Base-by-base conservation (phyloP, 2,113 vertebrate species). In the Actenoides lindsayi region DNA sequence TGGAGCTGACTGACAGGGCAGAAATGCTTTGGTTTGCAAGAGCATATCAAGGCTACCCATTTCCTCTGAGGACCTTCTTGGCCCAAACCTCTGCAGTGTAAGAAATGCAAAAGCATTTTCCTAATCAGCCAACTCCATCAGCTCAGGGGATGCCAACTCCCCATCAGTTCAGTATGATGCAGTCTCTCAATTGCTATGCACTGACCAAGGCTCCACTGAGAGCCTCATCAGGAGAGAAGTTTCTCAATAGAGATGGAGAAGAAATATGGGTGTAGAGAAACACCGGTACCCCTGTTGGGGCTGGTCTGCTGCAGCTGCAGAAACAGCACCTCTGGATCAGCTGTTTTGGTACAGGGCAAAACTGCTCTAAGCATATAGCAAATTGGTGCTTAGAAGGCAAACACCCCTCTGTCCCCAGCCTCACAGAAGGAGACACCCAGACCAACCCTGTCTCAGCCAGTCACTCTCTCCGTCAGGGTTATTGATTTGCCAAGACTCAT, bases 401-500 rank as follows among this genome's bases (percentile, higher is more conserved):
- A 48, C 24, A 39, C 9, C 1, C 1, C 10, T 16, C 19, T 20
- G 14, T 25, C 2, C 5, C 48, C 83, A 65, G 1, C 2, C n/a
- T 17, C 11, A 2, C 20, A 77, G 50, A 7, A 51, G 18, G 68
- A 39, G 54, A 30, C 27, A 16, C 63, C 30, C 81, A 20, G 10
- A 60, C 51, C 88, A 48, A 17, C 16, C 63, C 79, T 33, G 28
- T 71, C 69, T 88, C 91, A 25, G 54, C 92, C 71, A 4, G 2
- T 71, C 68, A 51, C 93, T 16, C 5, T 77, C 48, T 30, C 30
- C 53, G 56, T 54, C 18, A 10, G 63, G 28, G 21, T 84, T 93
- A 88, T 63, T 70, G 94, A 86, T 95, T 78, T 81, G 79, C 50
- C 78, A 67, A 92, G 76, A 91, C 96, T 96, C 90, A 83, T 94